Evolutionary conservation across 2,888 invertebrate genomes (phyloP), one percentile per base, ranked within the genome.

Genomic region (Sesia bembeciformis): DNA sequence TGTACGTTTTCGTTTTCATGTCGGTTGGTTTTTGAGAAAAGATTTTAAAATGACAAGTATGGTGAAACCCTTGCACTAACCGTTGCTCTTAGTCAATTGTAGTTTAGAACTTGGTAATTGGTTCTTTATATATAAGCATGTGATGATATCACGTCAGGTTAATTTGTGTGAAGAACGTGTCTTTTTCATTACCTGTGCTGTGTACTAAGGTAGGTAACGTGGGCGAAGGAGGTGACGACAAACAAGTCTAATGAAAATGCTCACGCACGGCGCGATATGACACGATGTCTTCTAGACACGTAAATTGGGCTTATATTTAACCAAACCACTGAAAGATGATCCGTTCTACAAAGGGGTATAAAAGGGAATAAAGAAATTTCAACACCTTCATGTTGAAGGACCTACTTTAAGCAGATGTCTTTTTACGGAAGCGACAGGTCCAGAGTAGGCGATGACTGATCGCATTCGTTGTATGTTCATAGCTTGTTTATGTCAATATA

Each of bases 141-240:
- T n/a, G n/a, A n/a, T 23, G 46, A 46, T 4, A 46, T 46, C 46
- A 46, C 46, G 46, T 46, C n/a, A 8, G 46, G n/a, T 46, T 46
- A 46, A 23, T 46, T 4, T 46, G 23, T 46, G 46, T 46, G 23
- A 46, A 46, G 46, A 46, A 53, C 53, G 43, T 43, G 39, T 5
- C 42, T 5, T 8, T 39, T 46, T 46, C 46, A 46, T 46, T 46
- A 46, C 8, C 46, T 46, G 46, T 23, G 23, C 46, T 46, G 46
- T 46, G 46, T 46, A 46, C 7, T 23, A 8, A 46, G 23, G 8
- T 46, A 23, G 23, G 23, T 23, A 46, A 46, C 7, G 56, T 58
- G 61, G 59, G 61, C 57, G 59, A 52, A 38, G 52, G 50, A 55
- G 56, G 57, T 57, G 58, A 59, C 56, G 58, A 57, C 55, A 57